Evolutionary conservation across 2,113 vertebrate species (phyloP).

Genomic region (Neogale vison): DNA sequence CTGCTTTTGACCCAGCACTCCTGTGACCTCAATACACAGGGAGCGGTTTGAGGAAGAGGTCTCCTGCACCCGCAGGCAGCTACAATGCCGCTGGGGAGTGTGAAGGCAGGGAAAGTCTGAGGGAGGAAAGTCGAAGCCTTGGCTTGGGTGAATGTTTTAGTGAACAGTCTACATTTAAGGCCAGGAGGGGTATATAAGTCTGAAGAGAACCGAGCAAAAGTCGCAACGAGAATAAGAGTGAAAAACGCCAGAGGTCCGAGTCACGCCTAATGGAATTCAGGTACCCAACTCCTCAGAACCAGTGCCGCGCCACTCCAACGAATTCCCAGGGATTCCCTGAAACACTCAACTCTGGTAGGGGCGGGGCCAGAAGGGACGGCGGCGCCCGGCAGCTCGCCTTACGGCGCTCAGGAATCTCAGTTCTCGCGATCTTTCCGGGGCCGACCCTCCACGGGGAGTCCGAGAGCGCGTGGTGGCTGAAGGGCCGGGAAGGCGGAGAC

Average conservation of each 20-base stretch:
- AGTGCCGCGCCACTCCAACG: neutral
- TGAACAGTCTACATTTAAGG: neutral
- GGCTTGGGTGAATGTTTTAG: neutral
- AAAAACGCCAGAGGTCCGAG: accelerated
- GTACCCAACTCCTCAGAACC: accelerated
- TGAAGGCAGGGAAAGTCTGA: too few relatives aligned
- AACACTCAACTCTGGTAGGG: accelerated
- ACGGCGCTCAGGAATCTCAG: neutral
- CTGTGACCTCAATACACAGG: neutral
- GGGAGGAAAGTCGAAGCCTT: neutral
- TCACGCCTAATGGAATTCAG: accelerated
- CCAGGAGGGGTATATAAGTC: accelerated
- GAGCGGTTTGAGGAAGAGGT: neutral
- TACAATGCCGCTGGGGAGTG: accelerated
- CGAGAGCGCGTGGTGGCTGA: accelerated
- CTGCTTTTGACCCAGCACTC: neutral
- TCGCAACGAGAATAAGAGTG: accelerated
- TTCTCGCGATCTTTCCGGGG: constrained; percentile 71
- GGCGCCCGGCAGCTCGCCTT: accelerated
- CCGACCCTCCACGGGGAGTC: neutral
- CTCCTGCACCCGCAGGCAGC: neutral
- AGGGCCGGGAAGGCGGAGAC: constrained; percentile 5
- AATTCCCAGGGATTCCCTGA: neutral
- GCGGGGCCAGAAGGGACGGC: accelerated
- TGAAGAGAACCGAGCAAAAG: too few relatives aligned